A percentile compares a stretch with the other conserved stretches of the same genome.
Conservation (phyloP, 1,140 invertebrate species). For the Sycobia sp. region DNA sequence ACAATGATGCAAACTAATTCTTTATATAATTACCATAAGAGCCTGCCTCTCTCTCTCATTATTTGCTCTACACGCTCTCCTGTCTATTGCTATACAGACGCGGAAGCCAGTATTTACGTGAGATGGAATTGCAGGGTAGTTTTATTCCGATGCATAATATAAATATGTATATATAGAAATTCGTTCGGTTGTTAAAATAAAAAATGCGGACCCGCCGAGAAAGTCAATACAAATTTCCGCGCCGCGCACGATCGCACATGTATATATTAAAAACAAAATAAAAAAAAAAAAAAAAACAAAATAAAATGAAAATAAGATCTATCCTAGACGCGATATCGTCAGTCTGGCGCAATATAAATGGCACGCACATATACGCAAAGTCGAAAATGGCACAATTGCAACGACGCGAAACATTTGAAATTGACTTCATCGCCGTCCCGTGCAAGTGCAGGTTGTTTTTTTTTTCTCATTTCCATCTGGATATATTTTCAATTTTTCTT, state of each 20-base stretch:
- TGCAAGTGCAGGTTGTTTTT: constrained; percentile 11
- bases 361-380: neutral
- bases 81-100: neutral
- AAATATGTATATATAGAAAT: too few relatives aligned
- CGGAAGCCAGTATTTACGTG: neutral
- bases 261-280: too few relatives aligned
- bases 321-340: too few relatives aligned
- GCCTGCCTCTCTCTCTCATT: neutral
- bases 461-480: constrained; percentile 32
- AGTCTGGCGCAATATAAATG: too few relatives aligned
- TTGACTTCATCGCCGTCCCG: constrained; percentile 48
- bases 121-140: neutral
- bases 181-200: constrained; percentile 21
- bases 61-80: constrained; percentile 13
- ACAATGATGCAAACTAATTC: constrained; percentile 3
- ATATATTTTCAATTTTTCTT: constrained; percentile 51
- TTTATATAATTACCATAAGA: constrained; percentile 33
- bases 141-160: too few relatives aligned
- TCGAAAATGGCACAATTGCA: neutral
- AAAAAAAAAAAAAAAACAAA: too few relatives aligned
- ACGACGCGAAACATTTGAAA: constrained; percentile 47
- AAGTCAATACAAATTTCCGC: constrained; percentile 26
- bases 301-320: too few relatives aligned
- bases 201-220: constrained; percentile 11
- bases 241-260: too few relatives aligned